These are phyloP conservation scores for Saccostrea glomerata DNA, from an alignment of 1,140 invertebrate genomes.

Conservation along the genomic window DNA sequence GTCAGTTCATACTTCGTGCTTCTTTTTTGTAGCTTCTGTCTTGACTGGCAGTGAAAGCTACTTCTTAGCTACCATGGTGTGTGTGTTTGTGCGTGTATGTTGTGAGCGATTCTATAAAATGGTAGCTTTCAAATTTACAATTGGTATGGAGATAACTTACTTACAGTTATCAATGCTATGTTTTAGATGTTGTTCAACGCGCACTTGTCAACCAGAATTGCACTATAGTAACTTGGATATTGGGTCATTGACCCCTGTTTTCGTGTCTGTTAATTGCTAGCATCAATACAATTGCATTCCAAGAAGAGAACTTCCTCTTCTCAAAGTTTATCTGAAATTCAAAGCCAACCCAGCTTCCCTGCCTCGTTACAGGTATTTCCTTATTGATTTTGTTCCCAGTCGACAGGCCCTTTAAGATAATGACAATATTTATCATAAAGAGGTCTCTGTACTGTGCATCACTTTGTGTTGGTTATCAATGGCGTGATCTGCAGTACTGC, in stretches of 20 bases:
- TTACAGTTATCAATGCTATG: too few species aligned
- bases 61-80: neutral
- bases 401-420: conserved; percentile 13
- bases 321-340: neutral
- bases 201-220: neutral
- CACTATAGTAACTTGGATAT: neutral
- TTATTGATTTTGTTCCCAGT: conserved; percentile 7
- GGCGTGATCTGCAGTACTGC: neutral
- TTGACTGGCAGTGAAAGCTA: neutral
- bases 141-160: neutral
- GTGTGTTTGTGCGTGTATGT: too few species aligned
- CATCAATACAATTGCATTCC: neutral
- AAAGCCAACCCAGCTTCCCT: neutral
- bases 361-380: neutral
- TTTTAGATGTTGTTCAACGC: neutral
- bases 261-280: neutral
- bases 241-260: neutral
- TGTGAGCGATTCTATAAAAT: neutral
- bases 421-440: conserved; percentile 21
- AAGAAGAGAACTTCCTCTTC: neutral
- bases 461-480: neutral
- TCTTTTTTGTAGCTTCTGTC: neutral
- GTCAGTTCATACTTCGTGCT: neutral
- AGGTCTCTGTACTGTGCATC: neutral
- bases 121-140: neutral